Evolutionary conservation across 2,888 invertebrate species (phyloP).

Genomic region (Ganaspis brasiliensis): DNA sequence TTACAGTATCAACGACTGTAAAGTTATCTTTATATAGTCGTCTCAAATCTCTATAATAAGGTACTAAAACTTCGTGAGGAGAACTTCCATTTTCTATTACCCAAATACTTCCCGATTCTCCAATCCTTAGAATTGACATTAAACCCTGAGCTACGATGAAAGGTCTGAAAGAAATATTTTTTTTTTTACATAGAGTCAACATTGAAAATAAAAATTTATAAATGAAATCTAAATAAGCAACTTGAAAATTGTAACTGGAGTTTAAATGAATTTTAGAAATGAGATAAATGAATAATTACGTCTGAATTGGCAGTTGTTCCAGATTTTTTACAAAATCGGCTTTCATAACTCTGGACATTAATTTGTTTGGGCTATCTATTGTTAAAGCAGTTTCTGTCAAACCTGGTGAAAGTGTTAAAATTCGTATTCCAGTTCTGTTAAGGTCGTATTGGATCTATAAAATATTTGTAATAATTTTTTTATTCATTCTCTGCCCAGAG

Average conservation of each 20-base stretch:
- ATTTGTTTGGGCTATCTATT: slow-evolving; percentile 73
- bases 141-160: slow-evolving; percentile 75
- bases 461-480: neutral
- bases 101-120: slow-evolving; percentile 74
- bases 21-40: slow-evolving; percentile 76
- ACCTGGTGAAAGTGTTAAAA: slow-evolving; percentile 79
- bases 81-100: slow-evolving; percentile 73
- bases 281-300: slow-evolving; percentile 62
- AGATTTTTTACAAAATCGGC: slow-evolving; percentile 77
- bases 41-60: slow-evolving; percentile 70
- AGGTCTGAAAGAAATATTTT: slow-evolving; percentile 63
- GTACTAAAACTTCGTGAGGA: slow-evolving; percentile 74
- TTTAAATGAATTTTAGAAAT: neutral
- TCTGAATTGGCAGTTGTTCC: slow-evolving; percentile 74
- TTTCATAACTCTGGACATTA: slow-evolving; percentile 75
- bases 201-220: too few relatives aligned
- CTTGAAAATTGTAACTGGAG: too few relatives aligned
- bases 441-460: slow-evolving; percentile 72
- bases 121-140: slow-evolving; percentile 69
- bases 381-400: slow-evolving; percentile 77
- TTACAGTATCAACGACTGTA: slow-evolving; percentile 60
- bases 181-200: too few relatives aligned
- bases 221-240: too few relatives aligned
- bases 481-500: neutral
- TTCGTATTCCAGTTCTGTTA: slow-evolving; percentile 76